Base-by-base conservation (phyloP, 1,140 invertebrate genomes). In the Heliconius himera region DNA sequence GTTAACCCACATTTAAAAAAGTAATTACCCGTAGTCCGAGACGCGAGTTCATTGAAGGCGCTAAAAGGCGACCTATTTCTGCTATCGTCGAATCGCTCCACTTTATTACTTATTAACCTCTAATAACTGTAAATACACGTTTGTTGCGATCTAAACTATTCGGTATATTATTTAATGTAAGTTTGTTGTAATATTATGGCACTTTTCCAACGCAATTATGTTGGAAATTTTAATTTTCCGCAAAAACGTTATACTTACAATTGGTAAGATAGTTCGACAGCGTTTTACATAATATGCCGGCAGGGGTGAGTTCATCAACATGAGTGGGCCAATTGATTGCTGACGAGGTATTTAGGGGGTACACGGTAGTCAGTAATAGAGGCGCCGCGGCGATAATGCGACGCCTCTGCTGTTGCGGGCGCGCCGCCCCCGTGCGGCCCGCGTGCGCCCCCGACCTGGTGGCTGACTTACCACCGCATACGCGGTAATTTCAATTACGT, bases 321-420 rank as follows among this genome's bases (percentile, higher is more conserved):
- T 87, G 80, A 83, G 76, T 79, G 83, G 80, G 83, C 74, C 79
- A 88, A 89, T 90, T 89, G 88, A 87, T 88, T 87, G 88, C 79
- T 83, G 80, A 78, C 38, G 76, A 82, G 82, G 79, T 84, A 82
- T 76, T 84, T 66, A 81, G 81, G 82, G 81, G 74, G 75, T 83
- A 77, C 84, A 88, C 82, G 87, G 89, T 83, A 90, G 94, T 85
- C 87, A 92, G 90, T 93, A 29, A 16, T 29, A 26, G 22, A 66
- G 92, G 92, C 89, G 94, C 90, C 91, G 91, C 85, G 83, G 84
- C 84, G 87, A 87, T 89, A 85, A 91, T 92, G 93, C 94, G 93
- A 91, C 90, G 92, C 85, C 89, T 93, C 73, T 94, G 91, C 83
- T 94, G 91, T 85, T 91, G 90, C 78, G 86, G 82, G 66, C 56